Evolutionary conservation across 2,113 vertebrate genomes (phyloP).

Genomic region (Gymnogyps californianus): DNA sequence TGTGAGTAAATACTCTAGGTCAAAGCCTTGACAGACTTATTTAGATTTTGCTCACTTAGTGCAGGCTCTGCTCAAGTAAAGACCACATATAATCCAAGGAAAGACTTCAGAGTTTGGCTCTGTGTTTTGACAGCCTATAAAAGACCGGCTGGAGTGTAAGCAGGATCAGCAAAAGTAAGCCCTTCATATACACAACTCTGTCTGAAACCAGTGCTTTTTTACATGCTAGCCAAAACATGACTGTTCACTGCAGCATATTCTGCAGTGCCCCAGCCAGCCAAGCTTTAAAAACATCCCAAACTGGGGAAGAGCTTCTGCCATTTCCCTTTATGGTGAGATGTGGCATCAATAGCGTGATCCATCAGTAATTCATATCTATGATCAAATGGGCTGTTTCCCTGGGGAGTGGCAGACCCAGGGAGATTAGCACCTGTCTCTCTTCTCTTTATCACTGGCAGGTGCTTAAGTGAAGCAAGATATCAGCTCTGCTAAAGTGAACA

Average conservation of each 20-base stretch:
- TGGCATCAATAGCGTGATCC: background rate
- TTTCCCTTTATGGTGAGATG: background rate
- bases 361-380: background rate
- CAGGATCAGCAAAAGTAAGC: slow-evolving; percentile 18
- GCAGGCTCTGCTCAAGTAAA: slow-evolving; percentile 23
- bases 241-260: background rate
- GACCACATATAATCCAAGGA: slow-evolving; percentile 3
- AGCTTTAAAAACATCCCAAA: background rate
- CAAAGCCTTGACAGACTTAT: slow-evolving; percentile 55
- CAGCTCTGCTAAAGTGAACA: slow-evolving; percentile 11
- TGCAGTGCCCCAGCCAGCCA: background rate
- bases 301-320: background rate
- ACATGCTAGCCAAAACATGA: background rate
- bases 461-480: slow-evolving; percentile 49
- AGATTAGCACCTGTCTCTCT: slow-evolving; percentile 50
- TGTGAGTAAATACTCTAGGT: slow-evolving; percentile 62
- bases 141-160: background rate
- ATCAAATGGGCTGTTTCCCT: background rate
- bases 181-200: background rate
- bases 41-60: slow-evolving; percentile 55
- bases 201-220: background rate
- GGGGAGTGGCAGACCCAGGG: background rate
- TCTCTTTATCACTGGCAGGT: slow-evolving; percentile 65
- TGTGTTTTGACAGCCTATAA: slow-evolving; percentile 21
- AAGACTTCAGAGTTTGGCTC: background rate